Evolutionary conservation across 2,888 invertebrate genomes (phyloP), one percentile per base, ranked within the genome.

Genomic region (Catonia carolina): DNA sequence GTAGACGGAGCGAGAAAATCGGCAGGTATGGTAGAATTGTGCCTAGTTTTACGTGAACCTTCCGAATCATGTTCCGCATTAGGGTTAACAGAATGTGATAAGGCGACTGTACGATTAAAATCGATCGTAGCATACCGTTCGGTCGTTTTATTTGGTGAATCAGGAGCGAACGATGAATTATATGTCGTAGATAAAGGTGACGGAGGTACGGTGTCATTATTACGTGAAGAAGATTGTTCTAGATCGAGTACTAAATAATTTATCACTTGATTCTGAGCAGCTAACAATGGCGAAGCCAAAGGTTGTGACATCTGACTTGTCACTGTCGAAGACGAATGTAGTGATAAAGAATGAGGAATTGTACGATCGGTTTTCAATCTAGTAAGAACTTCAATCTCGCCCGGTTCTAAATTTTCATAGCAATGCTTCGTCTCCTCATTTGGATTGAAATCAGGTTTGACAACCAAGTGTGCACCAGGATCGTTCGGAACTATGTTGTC

Each of bases 21-120:
- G 63, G 81, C 82, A 68, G 74, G 76, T 64, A 81, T 80, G 1
- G 82, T 82, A 18, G 89, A 89, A 72, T 89, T 89, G 70, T 91
- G 90, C 56, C 91, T 79, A 12, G 88, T 88, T 70, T 87, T 88
- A 45, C 91, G 79, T 48, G 82, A 81, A 49, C 86, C 86, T 67
- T 89, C 88, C 59, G 77, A 74, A 60, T 86, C 84, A 35, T 60
- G 59, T 22, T 59, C 57, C 55, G 79, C 77, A 49, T 80, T 80
- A 4, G 84, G 80, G 66, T 86, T 85, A 31, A 85, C 86, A 23
- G 90, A 87, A 68, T 85, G 84, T 17, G 88, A 88, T 23, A 96
- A 77, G 18, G 95, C 95, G 53, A 86, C 87, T 0, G 96, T 96
- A 75, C 89, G 90, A 67, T 93, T 86, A 73, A 96, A 95, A 75